These are phyloP conservation scores for Centroberyx gerrardi DNA, from an alignment of 2,797 vertebrate genomes.

Conservation along the genomic window DNA sequence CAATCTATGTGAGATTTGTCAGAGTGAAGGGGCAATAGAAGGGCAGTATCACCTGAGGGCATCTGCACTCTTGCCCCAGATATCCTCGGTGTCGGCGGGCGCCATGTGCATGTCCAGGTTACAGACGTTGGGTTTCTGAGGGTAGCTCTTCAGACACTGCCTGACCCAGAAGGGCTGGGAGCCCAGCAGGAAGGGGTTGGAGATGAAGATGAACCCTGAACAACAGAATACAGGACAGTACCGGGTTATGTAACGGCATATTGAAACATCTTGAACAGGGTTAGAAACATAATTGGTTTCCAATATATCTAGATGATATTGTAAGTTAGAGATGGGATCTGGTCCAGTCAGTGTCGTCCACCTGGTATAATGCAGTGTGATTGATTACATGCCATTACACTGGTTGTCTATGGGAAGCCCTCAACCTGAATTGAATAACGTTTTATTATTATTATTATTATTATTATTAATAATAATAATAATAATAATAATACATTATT, in stretches of 20 bases:
- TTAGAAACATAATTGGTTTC: too few relatives aligned
- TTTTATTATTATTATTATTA: too few relatives aligned
- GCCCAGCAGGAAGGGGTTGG: slow-evolving; percentile 92
- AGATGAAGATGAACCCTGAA: slow-evolving; percentile 94
- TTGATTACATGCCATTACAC: too few relatives aligned
- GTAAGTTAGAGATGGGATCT: too few relatives aligned
- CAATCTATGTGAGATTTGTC: not conserved
- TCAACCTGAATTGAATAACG: too few relatives aligned
- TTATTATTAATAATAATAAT: too few relatives aligned
- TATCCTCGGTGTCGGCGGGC: slow-evolving; percentile 86
- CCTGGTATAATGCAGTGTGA: too few relatives aligned
- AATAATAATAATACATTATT: too few relatives aligned
- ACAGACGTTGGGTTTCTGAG: slow-evolving; percentile 94
- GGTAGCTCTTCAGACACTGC: slow-evolving; percentile 93
- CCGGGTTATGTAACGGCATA: not conserved
- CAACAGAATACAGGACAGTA: not conserved
- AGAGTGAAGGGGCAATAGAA: not conserved
- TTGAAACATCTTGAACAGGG: not conserved
- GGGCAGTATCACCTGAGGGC: slow-evolving; percentile 84
- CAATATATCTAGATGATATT: too few relatives aligned
- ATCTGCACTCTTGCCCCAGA: slow-evolving; percentile 91
- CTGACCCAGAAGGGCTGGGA: slow-evolving; percentile 92
- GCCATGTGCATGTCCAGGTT: slow-evolving; percentile 97
- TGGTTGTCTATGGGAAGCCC: too few relatives aligned
- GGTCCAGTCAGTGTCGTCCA: too few relatives aligned